Conservation (phyloP, 2,888 invertebrate genomes). For the Gari tellinella region DNA sequence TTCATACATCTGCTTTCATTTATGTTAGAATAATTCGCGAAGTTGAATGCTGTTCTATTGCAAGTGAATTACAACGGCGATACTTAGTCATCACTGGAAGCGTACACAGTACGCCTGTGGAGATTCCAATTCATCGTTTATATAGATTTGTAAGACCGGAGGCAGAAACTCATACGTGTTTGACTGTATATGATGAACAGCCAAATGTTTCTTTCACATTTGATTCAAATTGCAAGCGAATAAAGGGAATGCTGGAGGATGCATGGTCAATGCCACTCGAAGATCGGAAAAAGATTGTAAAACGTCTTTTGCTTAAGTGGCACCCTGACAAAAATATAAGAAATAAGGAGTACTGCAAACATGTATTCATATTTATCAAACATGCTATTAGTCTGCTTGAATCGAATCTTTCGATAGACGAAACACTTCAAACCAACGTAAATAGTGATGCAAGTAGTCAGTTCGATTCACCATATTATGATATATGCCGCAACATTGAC, state of each 20-base stretch:
- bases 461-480: conserved; percentile 19
- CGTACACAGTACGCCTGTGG: conserved; percentile 4
- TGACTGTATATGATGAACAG: conserved; percentile 5
- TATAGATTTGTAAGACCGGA: conserved; percentile 14
- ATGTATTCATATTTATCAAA: conserved; percentile 58
- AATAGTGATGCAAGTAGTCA: conserved; percentile 11
- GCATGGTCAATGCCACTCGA: conserved; percentile 35
- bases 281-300: conserved; percentile 43
- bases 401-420: not conserved
- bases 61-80: conserved; percentile 7
- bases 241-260: conserved; percentile 22
- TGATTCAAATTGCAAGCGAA: conserved; percentile 39
- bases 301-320: conserved; percentile 52
- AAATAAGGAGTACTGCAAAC: conserved; percentile 42
- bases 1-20: conserved; percentile 17
- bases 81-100: not conserved
- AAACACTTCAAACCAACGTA: conserved; percentile 1
- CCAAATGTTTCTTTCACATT: conserved; percentile 17
- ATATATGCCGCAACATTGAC: conserved; percentile 9
- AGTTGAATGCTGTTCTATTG: not conserved
- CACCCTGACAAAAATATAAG: conserved; percentile 63
- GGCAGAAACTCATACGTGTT: not conserved
- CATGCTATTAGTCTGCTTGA: conserved; percentile 15
- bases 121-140: not conserved
- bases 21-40: conserved; percentile 37